phyloP scores from a whole-genome alignment of 1,140 invertebrate genomes.

The Hyposmocoma kahamanoa region DNA sequence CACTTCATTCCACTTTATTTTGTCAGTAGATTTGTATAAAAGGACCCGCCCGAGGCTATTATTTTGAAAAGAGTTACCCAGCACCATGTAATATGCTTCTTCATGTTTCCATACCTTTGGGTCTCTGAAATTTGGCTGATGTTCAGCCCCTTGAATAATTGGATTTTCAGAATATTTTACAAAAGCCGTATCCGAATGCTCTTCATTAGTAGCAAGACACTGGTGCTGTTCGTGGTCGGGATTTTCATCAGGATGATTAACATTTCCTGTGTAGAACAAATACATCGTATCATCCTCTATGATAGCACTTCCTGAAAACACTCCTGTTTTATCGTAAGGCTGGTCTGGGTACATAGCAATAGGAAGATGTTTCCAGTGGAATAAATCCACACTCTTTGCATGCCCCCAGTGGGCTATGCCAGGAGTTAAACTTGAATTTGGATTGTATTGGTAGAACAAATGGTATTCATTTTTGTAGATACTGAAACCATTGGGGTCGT shows the following conservation, averaged over 20 bases:
- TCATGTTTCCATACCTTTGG: conserved; percentile 62
- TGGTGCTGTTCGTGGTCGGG: conserved; percentile 41
- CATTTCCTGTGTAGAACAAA: conserved; percentile 57
- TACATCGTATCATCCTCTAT: conserved; percentile 48
- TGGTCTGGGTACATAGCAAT: conserved; percentile 54
- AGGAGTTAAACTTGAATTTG: conserved; percentile 26
- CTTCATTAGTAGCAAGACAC: conserved; percentile 35
- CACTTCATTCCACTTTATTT: conserved; percentile 39
- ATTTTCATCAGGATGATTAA: conserved; percentile 26
- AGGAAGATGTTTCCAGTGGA: conserved; percentile 51
- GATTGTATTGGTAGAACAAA: conserved; percentile 61
- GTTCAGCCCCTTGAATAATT: conserved; percentile 31
- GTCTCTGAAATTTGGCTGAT: conserved; percentile 52
- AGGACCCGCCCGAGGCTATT: conserved; percentile 43
- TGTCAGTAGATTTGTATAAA: conserved; percentile 46
- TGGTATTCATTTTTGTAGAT: conserved; percentile 45
- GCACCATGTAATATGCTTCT: conserved; percentile 51
- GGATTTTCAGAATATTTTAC: conserved; percentile 45
- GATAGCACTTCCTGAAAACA: conserved; percentile 62
- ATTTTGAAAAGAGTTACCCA: conserved; percentile 51
- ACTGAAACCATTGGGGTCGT: conserved; percentile 66
- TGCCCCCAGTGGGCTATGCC: conserved; percentile 57
- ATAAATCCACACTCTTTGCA: conserved; percentile 46
- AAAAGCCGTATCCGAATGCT: conserved; percentile 46
- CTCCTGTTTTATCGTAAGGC: conserved; percentile 45